Conservation (phyloP, 2,888 invertebrate species). For the Tetrapedia diversipes region DNA sequence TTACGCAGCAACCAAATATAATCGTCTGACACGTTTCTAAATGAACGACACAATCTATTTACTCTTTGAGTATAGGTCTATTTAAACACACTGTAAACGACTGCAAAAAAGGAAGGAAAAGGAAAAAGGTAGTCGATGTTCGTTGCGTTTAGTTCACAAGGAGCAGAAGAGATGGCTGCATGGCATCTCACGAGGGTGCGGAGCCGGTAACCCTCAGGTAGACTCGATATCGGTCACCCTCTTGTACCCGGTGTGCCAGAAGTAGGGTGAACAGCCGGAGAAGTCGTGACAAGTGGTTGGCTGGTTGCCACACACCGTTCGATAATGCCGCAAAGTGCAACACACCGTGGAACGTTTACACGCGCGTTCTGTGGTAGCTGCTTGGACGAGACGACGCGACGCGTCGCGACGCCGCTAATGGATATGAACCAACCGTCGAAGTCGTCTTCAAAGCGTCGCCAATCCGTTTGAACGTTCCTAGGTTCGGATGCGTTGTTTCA, state of each 20-base stretch:
- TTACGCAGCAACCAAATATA: no score
- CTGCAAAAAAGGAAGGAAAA: no score
- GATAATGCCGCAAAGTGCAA: conserved; percentile 51
- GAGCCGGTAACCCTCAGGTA: conserved; percentile 16
- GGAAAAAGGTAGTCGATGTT: no score
- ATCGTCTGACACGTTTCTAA: not conserved
- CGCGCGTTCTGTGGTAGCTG: not conserved
- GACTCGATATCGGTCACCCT: conserved; percentile 54
- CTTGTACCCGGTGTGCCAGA: conserved; percentile 44
- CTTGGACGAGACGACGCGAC: conserved; percentile 1
- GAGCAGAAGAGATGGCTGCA: not conserved
- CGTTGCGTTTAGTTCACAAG: not conserved
- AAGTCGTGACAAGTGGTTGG: conserved; percentile 73
- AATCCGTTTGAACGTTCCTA: not conserved
- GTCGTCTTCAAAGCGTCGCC: conserved; percentile 14
- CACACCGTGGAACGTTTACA: conserved; percentile 31
- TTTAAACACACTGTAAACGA: no score
- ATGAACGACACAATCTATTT: not conserved
- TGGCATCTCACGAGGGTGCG: not conserved
- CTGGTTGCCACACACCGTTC: conserved; percentile 66
- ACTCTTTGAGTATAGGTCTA: no score
- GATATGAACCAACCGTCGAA: not conserved
- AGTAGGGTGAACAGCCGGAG: conserved; percentile 70
- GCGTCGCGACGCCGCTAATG: conserved; percentile 31
- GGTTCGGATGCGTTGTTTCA: not conserved